Evolutionary conservation across 2,113 vertebrate species (phyloP), one percentile per base, ranked within the genome.

Genomic region (Dipodomys merriami): DNA sequence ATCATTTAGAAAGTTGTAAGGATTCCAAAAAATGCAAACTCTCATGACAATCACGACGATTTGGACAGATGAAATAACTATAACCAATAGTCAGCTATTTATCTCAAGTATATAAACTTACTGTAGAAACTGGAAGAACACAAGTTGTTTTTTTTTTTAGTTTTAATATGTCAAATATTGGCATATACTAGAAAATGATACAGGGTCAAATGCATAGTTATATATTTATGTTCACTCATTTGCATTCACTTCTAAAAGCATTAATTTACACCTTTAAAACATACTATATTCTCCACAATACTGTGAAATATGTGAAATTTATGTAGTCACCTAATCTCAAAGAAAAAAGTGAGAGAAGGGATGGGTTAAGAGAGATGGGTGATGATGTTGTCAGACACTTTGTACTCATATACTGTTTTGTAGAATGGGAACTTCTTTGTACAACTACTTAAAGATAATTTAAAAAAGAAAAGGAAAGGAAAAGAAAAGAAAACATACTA

Each of bases 201-300:
- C 25, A 73, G 29, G 53, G n/a, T 60, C 11, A 35, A 77, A 62
- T 39, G 19, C 12, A 35, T 27, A 85, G 71, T 44, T 65, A 64
- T 68, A 35, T 76, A 93, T 93, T 93, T 88, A 73, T 76, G 93
- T 93, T 93, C 86, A 77, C 3, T 27, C 39, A 67, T 33, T 88
- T 77, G 64, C 82, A 88, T 82, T 20, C 15, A 76, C 49, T 77
- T 84, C 53, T 57, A 8, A 9, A 64, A 65, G 39, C 83, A 86
- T 20, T 67, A 62, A 69, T 74, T 23, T 60, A 27, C 46, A 82
- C 25, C n/a, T 67, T 67, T 95, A 86, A 88, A 92, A 77, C 86
- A 64, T 8, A 71, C 49, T 57, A 13, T 18, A 57, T 57, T 57
- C 53, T 60, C 33, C 57, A 60, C 57, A 18, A 60, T 18, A 60